phyloP scores from a whole-genome alignment of 1,140 invertebrate species.

The Apocrypta bakeri region DNA sequence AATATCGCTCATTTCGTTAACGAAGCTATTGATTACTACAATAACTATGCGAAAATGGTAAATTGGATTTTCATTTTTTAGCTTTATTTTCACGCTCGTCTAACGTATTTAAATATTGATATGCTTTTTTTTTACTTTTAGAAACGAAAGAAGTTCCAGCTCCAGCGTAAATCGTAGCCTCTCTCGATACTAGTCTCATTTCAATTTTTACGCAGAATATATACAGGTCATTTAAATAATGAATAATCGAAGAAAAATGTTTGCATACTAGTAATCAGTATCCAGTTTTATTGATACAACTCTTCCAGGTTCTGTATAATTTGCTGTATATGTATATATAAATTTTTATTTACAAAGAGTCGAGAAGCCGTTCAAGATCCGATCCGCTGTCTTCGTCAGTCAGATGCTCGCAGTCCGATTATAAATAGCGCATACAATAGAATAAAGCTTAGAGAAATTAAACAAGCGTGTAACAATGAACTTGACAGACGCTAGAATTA shows the following conservation, averaged over 20 bases:
- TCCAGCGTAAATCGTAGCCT: background rate
- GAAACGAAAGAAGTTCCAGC: background rate
- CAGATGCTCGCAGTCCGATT: constrained; percentile 34
- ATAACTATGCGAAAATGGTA: constrained; percentile 30
- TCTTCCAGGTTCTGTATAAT: constrained; percentile 36
- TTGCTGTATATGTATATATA: constrained; percentile 45
- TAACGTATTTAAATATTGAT: too few species aligned
- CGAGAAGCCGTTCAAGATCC: constrained; percentile 35
- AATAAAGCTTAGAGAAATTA: constrained; percentile 45
- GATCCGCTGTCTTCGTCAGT: constrained; percentile 42
- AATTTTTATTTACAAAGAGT: constrained; percentile 51
- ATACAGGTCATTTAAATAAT: background rate
- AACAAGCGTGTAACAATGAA: constrained; percentile 43
- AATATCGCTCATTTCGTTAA: constrained; percentile 29
- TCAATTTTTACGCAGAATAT: background rate
- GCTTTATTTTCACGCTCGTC: background rate
- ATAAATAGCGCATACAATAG: constrained; percentile 32
- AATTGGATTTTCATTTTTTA: background rate
- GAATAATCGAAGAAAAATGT: constrained; percentile 3
- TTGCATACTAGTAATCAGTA: constrained; percentile 25
- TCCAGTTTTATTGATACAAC: constrained; percentile 47
- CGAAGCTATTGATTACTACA: constrained; percentile 43
- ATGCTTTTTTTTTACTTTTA: background rate
- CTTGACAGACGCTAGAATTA: constrained; percentile 27
- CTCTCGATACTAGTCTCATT: background rate